phyloP scores from a whole-genome alignment of 2,888 invertebrate species.

The Pheosia gnoma region DNA sequence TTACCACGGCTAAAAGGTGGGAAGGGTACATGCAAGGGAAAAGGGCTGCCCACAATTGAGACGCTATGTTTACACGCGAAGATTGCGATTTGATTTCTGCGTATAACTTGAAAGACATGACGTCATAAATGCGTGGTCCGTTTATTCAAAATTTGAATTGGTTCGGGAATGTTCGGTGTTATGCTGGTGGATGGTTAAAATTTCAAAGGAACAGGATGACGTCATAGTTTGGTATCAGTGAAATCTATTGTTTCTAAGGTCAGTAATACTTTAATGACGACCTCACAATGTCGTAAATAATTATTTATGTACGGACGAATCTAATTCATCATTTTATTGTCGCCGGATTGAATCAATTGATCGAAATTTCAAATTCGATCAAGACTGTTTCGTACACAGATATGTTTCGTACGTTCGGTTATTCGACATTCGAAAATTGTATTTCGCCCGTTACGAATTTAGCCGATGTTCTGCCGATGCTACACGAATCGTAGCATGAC shows the following conservation, averaged over 20 bases:
- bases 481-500: constrained; percentile 24
- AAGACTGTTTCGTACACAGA: too few relatives aligned
- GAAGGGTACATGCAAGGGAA: constrained; percentile 98
- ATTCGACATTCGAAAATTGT: constrained; percentile 15
- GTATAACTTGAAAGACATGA: constrained; percentile 8
- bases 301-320: too few relatives aligned
- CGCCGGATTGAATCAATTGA: too few relatives aligned
- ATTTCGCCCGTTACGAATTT: constrained; percentile 25
- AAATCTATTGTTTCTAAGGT: too few relatives aligned
- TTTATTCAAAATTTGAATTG: constrained; percentile 6
- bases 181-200: too few relatives aligned
- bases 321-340: too few relatives aligned
- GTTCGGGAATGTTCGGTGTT: not conserved
- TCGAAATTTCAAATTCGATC: too few relatives aligned
- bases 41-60: constrained; percentile 95
- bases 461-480: constrained; percentile 34
- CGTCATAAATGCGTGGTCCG: not conserved
- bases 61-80: constrained; percentile 19
- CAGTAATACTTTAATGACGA: too few relatives aligned
- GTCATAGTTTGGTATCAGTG: not conserved
- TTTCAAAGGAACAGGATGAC: not conserved
- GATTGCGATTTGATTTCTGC: constrained; percentile 20
- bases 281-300: too few relatives aligned
- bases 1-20: constrained; percentile 95
- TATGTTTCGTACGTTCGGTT: too few relatives aligned